Evolutionary conservation across 2,113 vertebrate genomes (phyloP).

Genomic region (Bothrops jararaca): DNA sequence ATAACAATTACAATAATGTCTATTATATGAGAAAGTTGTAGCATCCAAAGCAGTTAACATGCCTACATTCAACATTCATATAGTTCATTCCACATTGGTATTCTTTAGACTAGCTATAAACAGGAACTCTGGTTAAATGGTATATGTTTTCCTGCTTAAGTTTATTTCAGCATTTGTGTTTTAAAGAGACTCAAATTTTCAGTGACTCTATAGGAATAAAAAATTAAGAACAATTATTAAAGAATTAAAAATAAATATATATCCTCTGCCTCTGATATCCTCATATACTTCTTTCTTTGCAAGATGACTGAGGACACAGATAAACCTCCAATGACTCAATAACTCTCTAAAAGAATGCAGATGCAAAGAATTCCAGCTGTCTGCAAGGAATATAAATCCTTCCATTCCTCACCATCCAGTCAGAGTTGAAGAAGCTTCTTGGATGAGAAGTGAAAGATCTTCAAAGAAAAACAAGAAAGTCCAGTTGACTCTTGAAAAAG

Average conservation of each 20-base stretch:
- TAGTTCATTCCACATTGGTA: neutral
- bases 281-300: neutral
- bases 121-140: neutral
- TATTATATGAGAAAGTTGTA: neutral
- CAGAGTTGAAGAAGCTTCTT: neutral
- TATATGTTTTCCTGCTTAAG: neutral
- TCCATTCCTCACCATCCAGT: neutral
- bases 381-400: neutral
- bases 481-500: neutral
- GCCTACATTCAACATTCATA: neutral
- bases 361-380: neutral
- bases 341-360: too few species aligned
- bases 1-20: neutral
- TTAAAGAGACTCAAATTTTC: neutral
- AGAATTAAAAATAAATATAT: neutral
- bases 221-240: neutral
- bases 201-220: neutral
- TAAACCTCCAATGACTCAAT: too few species aligned
- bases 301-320: neutral
- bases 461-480: neutral
- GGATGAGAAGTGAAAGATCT: neutral
- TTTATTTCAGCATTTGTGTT: neutral
- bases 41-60: neutral
- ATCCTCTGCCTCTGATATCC: neutral
- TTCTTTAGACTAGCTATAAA: neutral